Percentiles rank a stretch among this genome's conserved stretches.
Conservation (phyloP, 2,888 invertebrate species). For the Chalcis sispes region DNA sequence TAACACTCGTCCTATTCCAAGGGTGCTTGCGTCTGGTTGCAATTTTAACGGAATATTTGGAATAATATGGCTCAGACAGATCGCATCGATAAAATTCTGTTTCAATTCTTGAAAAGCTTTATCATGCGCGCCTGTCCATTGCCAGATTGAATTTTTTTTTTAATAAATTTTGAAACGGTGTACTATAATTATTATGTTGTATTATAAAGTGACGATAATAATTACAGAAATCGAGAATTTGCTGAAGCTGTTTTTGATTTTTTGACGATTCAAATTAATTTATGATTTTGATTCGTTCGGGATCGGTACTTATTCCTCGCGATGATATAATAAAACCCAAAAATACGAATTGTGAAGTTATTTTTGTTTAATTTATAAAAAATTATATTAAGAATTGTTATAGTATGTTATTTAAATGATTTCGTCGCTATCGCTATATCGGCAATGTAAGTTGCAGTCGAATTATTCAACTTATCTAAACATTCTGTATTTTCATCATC, state of each 20-base stretch:
- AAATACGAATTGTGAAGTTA: conserved; percentile 18
- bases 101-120: not conserved
- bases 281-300: not conserved
- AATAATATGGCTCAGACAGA: not conserved
- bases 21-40: conserved; percentile 30
- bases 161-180: not conserved
- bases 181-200: not conserved
- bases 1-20: conserved; percentile 57
- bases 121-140: not conserved
- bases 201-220: conserved; percentile 11
- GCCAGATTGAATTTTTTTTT: not conserved
- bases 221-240: conserved; percentile 40
- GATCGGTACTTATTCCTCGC: not conserved
- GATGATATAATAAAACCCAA: conserved; percentile 4
- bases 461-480: not conserved
- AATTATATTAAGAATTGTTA: not conserved
- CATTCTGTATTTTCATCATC: not conserved
- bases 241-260: conserved; percentile 60
- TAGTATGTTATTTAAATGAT: not conserved
- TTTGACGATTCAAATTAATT: conserved; percentile 23
- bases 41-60: not conserved
- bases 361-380: not conserved
- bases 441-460: conserved; percentile 33
- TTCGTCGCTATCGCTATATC: conserved; percentile 61
- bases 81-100: not conserved